Conservation (phyloP, 2,113 vertebrate genomes). For the Grantiella picta region DNA sequence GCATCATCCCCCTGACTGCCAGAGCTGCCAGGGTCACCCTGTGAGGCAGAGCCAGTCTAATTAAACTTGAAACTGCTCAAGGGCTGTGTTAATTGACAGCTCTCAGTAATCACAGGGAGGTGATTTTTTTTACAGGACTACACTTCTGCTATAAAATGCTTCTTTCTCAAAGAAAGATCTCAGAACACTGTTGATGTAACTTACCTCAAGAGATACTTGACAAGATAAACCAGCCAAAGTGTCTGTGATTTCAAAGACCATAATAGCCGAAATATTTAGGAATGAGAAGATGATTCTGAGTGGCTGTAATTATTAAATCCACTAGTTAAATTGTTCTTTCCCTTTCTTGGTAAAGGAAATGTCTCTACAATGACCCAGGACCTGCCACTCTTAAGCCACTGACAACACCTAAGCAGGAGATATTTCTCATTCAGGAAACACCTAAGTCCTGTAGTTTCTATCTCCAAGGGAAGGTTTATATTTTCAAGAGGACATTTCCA, state of each 20-base stretch:
- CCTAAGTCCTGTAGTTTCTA: neutral
- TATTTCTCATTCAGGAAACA: neutral
- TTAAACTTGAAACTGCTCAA: neutral
- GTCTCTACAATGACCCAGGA: neutral
- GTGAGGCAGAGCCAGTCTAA: neutral
- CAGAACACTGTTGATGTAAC: neutral
- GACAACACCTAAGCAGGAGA: neutral
- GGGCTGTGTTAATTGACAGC: neutral
- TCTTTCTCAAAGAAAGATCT: neutral
- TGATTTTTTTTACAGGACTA: neutral
- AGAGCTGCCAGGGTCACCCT: neutral
- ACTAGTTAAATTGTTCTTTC: neutral
- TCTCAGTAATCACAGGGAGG: neutral
- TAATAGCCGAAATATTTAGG: neutral
- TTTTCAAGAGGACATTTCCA: neutral
- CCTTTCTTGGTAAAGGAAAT: neutral
- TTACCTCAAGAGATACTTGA: neutral
- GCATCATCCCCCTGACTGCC: neutral
- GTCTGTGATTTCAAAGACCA: neutral
- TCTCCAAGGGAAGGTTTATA: neutral
- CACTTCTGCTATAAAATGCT: neutral
- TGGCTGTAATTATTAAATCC: neutral
- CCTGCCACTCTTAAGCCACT: neutral
- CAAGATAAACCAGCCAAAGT: neutral
- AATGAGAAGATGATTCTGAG: constrained; percentile 1